Evolutionary conservation across 2,113 vertebrate species (phyloP).

Genomic region (Lota lota): DNA sequence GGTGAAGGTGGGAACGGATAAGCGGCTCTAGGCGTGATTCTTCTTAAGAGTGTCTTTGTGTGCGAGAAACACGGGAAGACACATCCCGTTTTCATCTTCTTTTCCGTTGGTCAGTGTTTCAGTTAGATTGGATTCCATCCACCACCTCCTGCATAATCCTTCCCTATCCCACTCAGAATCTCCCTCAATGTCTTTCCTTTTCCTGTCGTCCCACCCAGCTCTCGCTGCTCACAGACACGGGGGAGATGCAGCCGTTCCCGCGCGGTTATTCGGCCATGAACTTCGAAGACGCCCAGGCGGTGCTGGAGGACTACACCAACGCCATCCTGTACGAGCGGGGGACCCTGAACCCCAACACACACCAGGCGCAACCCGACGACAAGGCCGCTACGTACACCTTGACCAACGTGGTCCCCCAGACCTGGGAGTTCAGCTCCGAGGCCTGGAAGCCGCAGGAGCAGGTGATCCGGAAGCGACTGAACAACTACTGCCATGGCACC

Average conservation of each 20-base stretch:
- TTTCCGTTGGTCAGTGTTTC: no score
- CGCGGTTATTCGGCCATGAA: constrained; percentile 48
- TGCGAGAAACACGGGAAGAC: no score
- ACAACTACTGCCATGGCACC: constrained; percentile 66
- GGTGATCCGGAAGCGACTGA: constrained; percentile 60
- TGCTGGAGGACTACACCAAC: constrained; percentile 64
- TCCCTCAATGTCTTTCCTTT: not conserved
- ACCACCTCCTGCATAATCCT: no score
- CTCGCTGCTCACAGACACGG: constrained; percentile 43
- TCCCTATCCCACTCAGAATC: not conserved
- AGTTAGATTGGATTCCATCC: no score
- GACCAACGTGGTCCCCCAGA: constrained; percentile 66
- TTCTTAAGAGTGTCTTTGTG: no score
- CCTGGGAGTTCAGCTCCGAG: constrained; percentile 45
- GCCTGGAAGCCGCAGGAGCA: constrained; percentile 72
- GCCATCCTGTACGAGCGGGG: constrained; percentile 60
- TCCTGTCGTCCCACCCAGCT: constrained; percentile 48
- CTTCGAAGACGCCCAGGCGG: constrained; percentile 66
- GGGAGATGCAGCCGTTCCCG: constrained; percentile 67
- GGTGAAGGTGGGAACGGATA: no score
- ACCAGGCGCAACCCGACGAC: constrained; percentile 62
- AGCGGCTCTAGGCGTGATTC: no score
- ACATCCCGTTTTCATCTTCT: no score
- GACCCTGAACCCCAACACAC: constrained; percentile 65
- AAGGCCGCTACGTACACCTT: constrained; percentile 73